A percentile compares a stretch with the other conserved stretches of the same genome.
Evolutionary conservation across 2,797 vertebrate genomes (phyloP).

Genomic region (Natrix natrix): DNA sequence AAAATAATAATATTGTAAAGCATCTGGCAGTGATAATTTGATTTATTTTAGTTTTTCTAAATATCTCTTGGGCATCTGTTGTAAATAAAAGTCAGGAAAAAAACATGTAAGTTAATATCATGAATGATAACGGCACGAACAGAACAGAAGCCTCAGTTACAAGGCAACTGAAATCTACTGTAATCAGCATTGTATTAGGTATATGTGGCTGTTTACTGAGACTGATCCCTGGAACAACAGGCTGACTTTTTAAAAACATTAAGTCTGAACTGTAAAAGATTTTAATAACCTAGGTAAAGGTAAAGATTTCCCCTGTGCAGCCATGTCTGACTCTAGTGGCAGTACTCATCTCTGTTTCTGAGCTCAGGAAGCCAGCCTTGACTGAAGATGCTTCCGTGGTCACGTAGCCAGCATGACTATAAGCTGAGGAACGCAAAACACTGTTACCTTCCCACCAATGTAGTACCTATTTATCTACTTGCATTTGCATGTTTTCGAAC

Average conservation of each 20-base stretch:
- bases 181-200: neutral
- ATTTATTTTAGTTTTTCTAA: slow-evolving; percentile 42
- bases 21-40: slow-evolving; percentile 60
- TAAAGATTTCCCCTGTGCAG: neutral
- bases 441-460: neutral
- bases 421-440: neutral
- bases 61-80: slow-evolving; percentile 40
- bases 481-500: neutral
- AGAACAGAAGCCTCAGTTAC: slow-evolving; percentile 19
- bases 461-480: neutral
- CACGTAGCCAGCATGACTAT: neutral
- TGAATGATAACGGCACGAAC: slow-evolving; percentile 51
- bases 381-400: neutral
- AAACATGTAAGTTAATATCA: slow-evolving; percentile 44
- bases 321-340: neutral
- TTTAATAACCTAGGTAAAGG: slow-evolving; percentile 46
- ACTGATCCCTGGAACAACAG: slow-evolving; percentile 34
- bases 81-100: slow-evolving; percentile 46
- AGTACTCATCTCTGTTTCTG: neutral
- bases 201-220: neutral
- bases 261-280: slow-evolving; percentile 53
- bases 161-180: slow-evolving; percentile 23
- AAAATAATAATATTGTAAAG: slow-evolving; percentile 56
- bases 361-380: neutral
- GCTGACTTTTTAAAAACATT: slow-evolving; percentile 45